Conservation (phyloP, 2,888 invertebrate genomes). For the Drosophila merina region DNA sequence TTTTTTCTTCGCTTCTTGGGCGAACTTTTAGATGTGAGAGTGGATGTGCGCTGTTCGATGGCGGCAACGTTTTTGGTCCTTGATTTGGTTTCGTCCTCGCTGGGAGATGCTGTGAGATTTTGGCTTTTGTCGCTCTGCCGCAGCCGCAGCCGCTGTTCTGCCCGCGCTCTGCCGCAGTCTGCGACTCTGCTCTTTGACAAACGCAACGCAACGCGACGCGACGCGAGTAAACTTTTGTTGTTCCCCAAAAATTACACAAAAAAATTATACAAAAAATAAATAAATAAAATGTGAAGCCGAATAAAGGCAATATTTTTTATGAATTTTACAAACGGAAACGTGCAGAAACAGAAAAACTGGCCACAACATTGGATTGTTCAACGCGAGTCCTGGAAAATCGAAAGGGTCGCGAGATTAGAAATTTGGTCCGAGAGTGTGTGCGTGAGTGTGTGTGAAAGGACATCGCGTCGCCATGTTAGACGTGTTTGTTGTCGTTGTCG, state of each 20-base stretch:
- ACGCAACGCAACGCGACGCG: slow-evolving; percentile 76
- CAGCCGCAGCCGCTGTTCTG: slow-evolving; percentile 8
- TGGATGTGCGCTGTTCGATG: slow-evolving; percentile 57
- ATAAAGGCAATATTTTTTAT: slow-evolving; percentile 44
- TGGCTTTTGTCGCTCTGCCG: slow-evolving; percentile 77
- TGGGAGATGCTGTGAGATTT: slow-evolving; percentile 76
- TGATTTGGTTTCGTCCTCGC: slow-evolving; percentile 63
- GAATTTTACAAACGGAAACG: slow-evolving; percentile 5
- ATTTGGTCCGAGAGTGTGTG: slow-evolving; percentile 34
- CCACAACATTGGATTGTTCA: not conserved
- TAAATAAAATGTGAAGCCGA: slow-evolving; percentile 26
- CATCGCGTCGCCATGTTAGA: slow-evolving; percentile 61
- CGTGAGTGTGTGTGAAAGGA: slow-evolving; percentile 26
- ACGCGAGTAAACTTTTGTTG: slow-evolving; percentile 80
- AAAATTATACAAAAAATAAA: slow-evolving; percentile 36
- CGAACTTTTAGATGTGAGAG: slow-evolving; percentile 40
- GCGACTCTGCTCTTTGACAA: slow-evolving; percentile 75
- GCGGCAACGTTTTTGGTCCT: slow-evolving; percentile 74
- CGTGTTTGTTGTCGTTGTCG: slow-evolving; percentile 32
- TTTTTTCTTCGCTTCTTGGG: slow-evolving; percentile 38
- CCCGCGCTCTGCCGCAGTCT: slow-evolving; percentile 11
- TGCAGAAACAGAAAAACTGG: not conserved
- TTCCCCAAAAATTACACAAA: slow-evolving; percentile 47
- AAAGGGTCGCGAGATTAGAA: slow-evolving; percentile 70
- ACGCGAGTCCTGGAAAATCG: slow-evolving; percentile 53